Percentiles rank a stretch among this genome's conserved stretches.
phyloP scores from a whole-genome alignment of 2,113 vertebrate species.

The Pampusana beccarii region DNA sequence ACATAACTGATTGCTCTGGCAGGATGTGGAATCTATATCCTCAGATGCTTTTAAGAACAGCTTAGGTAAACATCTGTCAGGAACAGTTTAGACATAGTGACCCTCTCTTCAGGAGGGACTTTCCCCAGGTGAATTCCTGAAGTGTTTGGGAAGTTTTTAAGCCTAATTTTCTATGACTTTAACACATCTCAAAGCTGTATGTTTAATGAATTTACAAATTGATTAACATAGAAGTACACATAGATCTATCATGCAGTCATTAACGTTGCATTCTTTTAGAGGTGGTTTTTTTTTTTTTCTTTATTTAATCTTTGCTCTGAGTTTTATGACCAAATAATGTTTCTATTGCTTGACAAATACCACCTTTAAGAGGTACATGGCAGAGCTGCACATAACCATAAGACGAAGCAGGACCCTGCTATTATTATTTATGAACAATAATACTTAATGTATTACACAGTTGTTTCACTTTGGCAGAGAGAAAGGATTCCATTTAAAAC shows the following conservation, averaged over 20 bases:
- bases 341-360: neutral
- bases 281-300: accelerated
- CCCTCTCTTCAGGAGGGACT: neutral
- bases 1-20: neutral
- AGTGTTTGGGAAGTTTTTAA: neutral
- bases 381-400: neutral
- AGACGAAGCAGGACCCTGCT: neutral
- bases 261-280: neutral
- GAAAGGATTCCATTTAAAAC: neutral
- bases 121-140: neutral
- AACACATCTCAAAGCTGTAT: neutral
- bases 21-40: neutral
- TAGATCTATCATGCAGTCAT: neutral
- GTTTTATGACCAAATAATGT: neutral
- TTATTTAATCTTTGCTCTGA: neutral
- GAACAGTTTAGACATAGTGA: neutral
- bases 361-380: neutral
- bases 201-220: neutral
- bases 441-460: neutral
- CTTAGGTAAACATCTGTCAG: conserved; percentile 42
- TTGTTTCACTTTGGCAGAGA: neutral
- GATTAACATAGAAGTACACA: neutral
- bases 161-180: neutral
- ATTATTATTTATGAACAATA: conserved; percentile 24
- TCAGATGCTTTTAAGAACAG: conserved; percentile 19